Conservation (phyloP, 2,888 invertebrate genomes). For the Nasonia oneida region DNA sequence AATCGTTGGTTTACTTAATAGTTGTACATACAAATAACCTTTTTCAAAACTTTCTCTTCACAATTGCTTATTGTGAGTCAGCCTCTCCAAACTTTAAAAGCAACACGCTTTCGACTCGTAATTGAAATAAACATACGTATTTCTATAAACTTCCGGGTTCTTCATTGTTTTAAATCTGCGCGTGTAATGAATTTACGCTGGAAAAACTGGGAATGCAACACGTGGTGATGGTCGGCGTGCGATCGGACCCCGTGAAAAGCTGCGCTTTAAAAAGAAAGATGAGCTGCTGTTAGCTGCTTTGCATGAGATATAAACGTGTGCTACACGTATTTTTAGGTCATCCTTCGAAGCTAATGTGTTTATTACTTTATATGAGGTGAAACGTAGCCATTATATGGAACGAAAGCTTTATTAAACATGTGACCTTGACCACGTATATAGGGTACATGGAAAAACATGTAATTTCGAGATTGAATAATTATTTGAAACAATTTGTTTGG, state of each 20-base stretch:
- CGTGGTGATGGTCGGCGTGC: conserved; percentile 36
- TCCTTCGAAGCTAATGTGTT: background rate
- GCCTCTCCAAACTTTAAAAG: no score
- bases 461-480: no score
- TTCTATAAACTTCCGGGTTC: background rate
- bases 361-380: background rate
- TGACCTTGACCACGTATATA: background rate
- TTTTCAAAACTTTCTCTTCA: no score
- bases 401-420: background rate
- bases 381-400: background rate
- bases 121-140: background rate
- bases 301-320: background rate
- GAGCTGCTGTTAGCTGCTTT: background rate
- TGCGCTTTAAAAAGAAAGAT: background rate
- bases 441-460: no score
- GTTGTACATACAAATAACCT: no score
- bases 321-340: background rate
- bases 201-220: conserved; percentile 24
- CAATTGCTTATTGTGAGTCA: no score
- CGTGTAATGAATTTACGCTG: background rate
- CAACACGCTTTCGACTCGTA: background rate
- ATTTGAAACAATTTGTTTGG: no score
- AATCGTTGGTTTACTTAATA: no score
- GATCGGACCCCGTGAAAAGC: background rate
- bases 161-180: background rate